Evolutionary conservation across 2,113 vertebrate species (phyloP).

Genomic region (Microtus ochrogaster): DNA sequence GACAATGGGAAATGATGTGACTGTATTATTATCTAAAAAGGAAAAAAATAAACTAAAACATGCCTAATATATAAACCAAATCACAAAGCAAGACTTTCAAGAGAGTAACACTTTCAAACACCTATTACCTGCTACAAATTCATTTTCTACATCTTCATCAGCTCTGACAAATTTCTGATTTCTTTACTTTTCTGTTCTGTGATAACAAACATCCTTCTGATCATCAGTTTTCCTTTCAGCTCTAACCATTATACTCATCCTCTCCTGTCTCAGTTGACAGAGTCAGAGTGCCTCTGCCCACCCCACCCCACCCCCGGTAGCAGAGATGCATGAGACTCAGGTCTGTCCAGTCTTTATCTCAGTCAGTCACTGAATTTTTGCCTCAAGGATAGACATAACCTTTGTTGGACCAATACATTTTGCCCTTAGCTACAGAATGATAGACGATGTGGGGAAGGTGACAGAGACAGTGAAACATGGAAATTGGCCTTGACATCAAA

Average conservation of each 20-base stretch:
- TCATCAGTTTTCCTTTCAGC: not conserved
- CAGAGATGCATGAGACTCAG: not conserved
- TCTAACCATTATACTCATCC: not conserved
- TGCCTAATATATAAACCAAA: not conserved
- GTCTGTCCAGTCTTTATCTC: not conserved
- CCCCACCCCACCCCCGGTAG: too few species aligned
- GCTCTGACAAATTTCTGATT: not conserved
- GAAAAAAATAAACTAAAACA: not conserved
- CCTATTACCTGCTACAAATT: not conserved
- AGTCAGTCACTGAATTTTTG: not conserved
- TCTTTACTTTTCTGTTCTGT: not conserved
- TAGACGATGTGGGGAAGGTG: fast-evolving
- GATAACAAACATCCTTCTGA: not conserved
- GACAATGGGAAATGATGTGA: not conserved
- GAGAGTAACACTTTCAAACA: not conserved
- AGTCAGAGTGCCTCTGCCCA: not conserved
- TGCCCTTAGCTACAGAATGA: not conserved
- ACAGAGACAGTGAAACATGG: not conserved
- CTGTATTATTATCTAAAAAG: not conserved
- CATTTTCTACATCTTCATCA: not conserved
- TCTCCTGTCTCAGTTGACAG: not conserved
- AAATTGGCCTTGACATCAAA: not conserved
- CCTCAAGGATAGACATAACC: not conserved
- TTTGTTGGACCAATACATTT: not conserved
- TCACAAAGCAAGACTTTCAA: not conserved